A percentile compares a stretch with the other conserved stretches of the same genome.
Evolutionary conservation across 1,140 invertebrate species (phyloP).

Genomic region (Diprion similis): DNA sequence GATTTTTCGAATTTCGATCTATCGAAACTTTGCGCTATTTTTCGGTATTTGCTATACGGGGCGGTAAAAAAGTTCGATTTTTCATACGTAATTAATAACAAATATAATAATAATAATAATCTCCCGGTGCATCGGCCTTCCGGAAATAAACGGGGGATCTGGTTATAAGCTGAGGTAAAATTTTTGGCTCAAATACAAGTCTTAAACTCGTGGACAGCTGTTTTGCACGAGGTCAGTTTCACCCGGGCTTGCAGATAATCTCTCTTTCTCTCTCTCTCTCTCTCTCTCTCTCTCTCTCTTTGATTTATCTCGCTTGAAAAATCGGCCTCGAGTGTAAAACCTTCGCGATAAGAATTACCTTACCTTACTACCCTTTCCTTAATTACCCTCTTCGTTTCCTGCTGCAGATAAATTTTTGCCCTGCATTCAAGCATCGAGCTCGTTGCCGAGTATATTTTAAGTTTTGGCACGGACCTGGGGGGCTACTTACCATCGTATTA

Average conservation of each 20-base stretch:
- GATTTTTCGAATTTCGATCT: too few relatives aligned
- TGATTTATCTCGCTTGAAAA: not conserved
- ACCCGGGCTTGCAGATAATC: slow-evolving; percentile 30
- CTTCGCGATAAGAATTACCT: not conserved
- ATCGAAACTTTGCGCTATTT: too few relatives aligned
- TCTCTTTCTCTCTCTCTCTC: slow-evolving; percentile 6
- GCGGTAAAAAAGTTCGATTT: too few relatives aligned
- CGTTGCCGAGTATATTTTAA: too few relatives aligned
- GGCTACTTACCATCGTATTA: too few relatives aligned
- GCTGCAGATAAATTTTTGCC: too few relatives aligned
- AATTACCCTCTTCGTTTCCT: too few relatives aligned
- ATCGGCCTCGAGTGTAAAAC: not conserved
- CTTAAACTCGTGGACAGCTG: not conserved
- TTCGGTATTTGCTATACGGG: too few relatives aligned
- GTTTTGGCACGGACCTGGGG: too few relatives aligned
- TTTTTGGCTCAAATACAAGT: not conserved
- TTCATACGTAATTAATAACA: not conserved
- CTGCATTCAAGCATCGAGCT: too few relatives aligned
- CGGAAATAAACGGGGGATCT: not conserved
- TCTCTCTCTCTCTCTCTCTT: not conserved
- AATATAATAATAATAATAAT: not conserved
- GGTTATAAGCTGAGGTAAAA: not conserved
- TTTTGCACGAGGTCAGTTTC: not conserved
- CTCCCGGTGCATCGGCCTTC: not conserved
- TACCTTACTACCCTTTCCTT: too few relatives aligned